Conservation (phyloP, 2,113 vertebrate genomes). For the Plestiodon gilberti region DNA sequence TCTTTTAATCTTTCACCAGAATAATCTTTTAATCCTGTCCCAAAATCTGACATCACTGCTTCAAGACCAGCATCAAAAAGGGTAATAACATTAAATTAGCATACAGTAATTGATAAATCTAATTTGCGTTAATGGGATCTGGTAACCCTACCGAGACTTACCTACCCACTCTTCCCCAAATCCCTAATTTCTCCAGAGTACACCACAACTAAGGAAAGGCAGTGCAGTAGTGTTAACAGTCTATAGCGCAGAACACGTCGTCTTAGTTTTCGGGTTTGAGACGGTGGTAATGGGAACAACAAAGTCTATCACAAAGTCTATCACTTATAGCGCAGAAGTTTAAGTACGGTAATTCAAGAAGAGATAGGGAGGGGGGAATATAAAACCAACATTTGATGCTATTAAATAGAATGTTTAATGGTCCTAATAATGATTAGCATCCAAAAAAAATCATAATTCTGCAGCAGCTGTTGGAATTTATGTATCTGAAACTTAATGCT, state of each 20-base stretch:
- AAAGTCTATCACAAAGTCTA: too few relatives aligned
- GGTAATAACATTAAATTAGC: constrained; percentile 9
- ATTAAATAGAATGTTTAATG: background rate
- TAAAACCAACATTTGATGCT: background rate
- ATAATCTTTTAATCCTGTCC: background rate
- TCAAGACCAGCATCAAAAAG: background rate
- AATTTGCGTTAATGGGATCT: background rate
- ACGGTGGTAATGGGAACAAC: too few relatives aligned
- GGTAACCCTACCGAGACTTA: background rate
- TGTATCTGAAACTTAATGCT: too few relatives aligned
- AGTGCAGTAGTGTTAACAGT: accelerated
- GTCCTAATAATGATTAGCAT: background rate
- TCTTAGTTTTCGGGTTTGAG: too few relatives aligned
- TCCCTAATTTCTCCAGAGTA: background rate
- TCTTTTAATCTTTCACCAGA: background rate
- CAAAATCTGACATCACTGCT: background rate
- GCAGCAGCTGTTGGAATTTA: background rate
- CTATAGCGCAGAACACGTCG: background rate
- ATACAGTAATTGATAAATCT: background rate
- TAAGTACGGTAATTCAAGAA: too few relatives aligned
- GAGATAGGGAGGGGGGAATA: too few relatives aligned
- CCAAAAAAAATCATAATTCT: background rate
- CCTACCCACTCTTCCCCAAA: constrained; percentile 6
- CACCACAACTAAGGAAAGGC: accelerated
- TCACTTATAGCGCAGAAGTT: too few relatives aligned